Conservation (phyloP, 2,888 invertebrate genomes). For the Drosophila pseudotakahashii region DNA sequence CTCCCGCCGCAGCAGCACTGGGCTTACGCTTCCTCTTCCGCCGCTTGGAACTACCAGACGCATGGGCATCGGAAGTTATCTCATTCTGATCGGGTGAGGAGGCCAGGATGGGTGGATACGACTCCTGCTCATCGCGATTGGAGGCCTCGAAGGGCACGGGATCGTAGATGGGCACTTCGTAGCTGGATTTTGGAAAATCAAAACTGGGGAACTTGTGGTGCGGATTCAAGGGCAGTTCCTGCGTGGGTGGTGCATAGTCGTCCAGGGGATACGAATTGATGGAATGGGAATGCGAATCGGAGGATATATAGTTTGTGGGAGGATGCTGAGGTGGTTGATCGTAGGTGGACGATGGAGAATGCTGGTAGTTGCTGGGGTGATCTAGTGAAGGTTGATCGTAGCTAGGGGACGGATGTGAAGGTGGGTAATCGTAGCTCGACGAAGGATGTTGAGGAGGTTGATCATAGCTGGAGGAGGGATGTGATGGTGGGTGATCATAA, state of each 20-base stretch:
- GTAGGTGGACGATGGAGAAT: constrained; percentile 15
- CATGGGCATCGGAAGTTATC: constrained; percentile 53
- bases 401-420: constrained; percentile 13
- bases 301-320: constrained; percentile 20
- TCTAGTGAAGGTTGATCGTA: constrained; percentile 12
- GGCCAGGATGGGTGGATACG: constrained; percentile 74
- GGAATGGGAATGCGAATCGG: constrained; percentile 51
- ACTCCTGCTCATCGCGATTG: constrained; percentile 72
- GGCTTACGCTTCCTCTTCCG: constrained; percentile 62
- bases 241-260: constrained; percentile 70
- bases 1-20: constrained; percentile 2
- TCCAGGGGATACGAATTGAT: constrained; percentile 51
- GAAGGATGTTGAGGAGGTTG: constrained; percentile 10
- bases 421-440: constrained; percentile 11
- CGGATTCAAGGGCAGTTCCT: constrained; percentile 81
- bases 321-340: constrained; percentile 29
- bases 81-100: constrained; percentile 39
- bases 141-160: constrained; percentile 81
- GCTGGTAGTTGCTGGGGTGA: constrained; percentile 17
- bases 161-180: constrained; percentile 84
- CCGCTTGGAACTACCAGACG: constrained; percentile 52
- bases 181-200: constrained; percentile 82
- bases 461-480: constrained; percentile 23
- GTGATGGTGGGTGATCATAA: constrained; percentile 51
- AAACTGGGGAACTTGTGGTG: constrained; percentile 81